Evolutionary conservation across 2,888 invertebrate species (phyloP).

Genomic region (Pyrgus malvae): DNA sequence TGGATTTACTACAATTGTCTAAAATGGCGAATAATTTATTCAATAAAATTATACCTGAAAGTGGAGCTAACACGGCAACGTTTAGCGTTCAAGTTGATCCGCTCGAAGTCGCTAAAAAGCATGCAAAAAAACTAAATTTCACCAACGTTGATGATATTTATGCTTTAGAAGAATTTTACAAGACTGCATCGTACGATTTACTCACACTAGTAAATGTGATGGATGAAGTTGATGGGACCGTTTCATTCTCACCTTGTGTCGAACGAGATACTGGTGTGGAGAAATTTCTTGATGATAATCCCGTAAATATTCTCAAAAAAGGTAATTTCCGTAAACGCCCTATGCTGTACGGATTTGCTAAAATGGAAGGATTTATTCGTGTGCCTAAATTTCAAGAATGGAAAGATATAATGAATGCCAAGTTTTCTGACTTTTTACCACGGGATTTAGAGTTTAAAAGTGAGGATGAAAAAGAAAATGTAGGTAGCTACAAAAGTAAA

Average conservation of each 20-base stretch:
- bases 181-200: constrained; percentile 38
- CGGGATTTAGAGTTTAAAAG: constrained; percentile 42
- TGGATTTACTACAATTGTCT: constrained; percentile 51
- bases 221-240: constrained; percentile 32
- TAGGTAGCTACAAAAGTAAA: constrained; percentile 40
- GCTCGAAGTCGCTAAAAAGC: constrained; percentile 43
- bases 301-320: constrained; percentile 43
- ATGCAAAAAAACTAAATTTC: constrained; percentile 37
- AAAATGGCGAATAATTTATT: constrained; percentile 46
- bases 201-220: constrained; percentile 36
- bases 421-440: constrained; percentile 55
- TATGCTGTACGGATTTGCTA: constrained; percentile 45
- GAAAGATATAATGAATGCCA: constrained; percentile 48
- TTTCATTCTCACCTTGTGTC: constrained; percentile 39
- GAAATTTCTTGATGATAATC: constrained; percentile 44
- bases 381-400: constrained; percentile 40
- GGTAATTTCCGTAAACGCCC: constrained; percentile 43
- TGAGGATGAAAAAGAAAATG: constrained; percentile 37
- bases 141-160: constrained; percentile 41
- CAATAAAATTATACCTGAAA: constrained; percentile 53
- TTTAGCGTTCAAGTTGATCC: constrained; percentile 49
- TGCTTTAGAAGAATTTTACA: constrained; percentile 50
- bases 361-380: constrained; percentile 46
- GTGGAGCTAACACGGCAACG: constrained; percentile 44
- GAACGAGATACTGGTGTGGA: constrained; percentile 36